phyloP scores from a whole-genome alignment of 1,140 invertebrate species.

The Drusus annulatus region DNA sequence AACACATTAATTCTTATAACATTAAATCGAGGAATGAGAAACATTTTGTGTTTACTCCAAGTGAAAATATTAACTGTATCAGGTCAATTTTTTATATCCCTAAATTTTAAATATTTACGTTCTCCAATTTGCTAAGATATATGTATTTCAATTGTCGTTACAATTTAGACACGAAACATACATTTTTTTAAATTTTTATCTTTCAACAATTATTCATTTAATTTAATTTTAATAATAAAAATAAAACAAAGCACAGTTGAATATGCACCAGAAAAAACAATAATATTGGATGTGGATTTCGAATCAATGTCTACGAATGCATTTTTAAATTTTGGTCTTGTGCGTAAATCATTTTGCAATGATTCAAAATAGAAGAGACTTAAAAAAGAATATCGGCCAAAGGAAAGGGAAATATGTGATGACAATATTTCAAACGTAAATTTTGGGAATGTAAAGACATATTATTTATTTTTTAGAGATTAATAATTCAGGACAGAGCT shows the following conservation, averaged over 20 bases:
- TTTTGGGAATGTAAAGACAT: no score
- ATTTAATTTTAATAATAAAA: conserved; percentile 28
- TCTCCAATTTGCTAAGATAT: conserved; percentile 15
- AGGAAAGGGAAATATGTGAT: no score
- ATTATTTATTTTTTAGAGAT: no score
- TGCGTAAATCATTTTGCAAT: no score
- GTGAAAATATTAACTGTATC: background rate
- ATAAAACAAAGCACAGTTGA: conserved; percentile 18
- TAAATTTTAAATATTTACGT: background rate
- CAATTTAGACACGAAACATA: background rate
- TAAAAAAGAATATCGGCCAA: no score
- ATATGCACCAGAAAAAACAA: background rate
- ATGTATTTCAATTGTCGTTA: conserved; percentile 12
- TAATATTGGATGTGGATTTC: no score
- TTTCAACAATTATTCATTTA: conserved; percentile 21
- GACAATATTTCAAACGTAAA: no score
- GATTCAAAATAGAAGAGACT: no score
- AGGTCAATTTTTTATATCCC: conserved; percentile 7
- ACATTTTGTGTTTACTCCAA: conserved; percentile 4
- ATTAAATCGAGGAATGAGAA: background rate
- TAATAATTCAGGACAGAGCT: no score
- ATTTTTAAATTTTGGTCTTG: no score
- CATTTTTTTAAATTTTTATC: background rate
- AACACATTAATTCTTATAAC: background rate
- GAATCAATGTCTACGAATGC: no score